Conservation (phyloP, 2,888 invertebrate genomes). For the Asteroscopus sphinx region DNA sequence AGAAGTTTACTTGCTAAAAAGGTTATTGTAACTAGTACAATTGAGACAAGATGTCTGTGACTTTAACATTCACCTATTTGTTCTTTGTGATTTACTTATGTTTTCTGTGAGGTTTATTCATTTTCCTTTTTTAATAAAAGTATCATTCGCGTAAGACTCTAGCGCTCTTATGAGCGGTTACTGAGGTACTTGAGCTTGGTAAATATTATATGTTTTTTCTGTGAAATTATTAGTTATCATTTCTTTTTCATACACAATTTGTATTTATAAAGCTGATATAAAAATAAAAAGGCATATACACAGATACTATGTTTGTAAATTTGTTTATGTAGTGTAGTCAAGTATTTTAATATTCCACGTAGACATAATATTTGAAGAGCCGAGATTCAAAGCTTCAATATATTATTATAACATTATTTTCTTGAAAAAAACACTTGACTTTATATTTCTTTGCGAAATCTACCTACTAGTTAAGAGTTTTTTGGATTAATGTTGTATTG, state of each 20-base stretch:
- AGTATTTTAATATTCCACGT: too few relatives aligned
- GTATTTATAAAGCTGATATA: too few relatives aligned
- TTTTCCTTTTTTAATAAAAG: conserved; percentile 13
- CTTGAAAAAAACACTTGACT: too few relatives aligned
- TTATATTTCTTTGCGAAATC: too few relatives aligned
- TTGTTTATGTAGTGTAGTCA: too few relatives aligned
- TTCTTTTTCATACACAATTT: not conserved
- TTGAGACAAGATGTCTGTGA: not conserved
- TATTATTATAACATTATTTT: too few relatives aligned
- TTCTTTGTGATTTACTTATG: conserved; percentile 3
- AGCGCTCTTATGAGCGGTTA: conserved; percentile 1
- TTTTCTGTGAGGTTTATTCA: conserved; percentile 1
- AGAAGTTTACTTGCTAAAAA: not conserved
- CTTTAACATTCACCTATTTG: not conserved
- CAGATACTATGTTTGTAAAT: too few relatives aligned
- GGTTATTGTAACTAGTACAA: not conserved
- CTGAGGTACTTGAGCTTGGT: conserved; percentile 5
- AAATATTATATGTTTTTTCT: not conserved
- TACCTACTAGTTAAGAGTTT: too few relatives aligned
- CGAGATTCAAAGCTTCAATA: too few relatives aligned
- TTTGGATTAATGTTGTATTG: too few relatives aligned
- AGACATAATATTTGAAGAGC: too few relatives aligned
- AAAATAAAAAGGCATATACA: too few relatives aligned
- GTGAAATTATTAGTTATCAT: not conserved
- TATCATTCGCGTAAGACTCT: not conserved